phyloP scores from a whole-genome alignment of 2,888 invertebrate genomes.

The Galerucella calmariensis region DNA sequence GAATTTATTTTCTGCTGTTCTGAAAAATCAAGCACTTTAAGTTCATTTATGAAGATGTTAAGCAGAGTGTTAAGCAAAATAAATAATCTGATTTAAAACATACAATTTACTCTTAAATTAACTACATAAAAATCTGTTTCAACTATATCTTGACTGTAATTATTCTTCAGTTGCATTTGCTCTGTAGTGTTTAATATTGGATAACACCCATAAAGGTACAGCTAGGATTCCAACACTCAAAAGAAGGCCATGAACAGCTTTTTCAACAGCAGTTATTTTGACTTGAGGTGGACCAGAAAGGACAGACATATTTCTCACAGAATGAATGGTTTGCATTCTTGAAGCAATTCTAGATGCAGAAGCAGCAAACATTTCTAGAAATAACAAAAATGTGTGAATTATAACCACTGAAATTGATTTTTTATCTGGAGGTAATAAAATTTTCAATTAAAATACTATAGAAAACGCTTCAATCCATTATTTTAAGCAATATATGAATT shows the following conservation, averaged over 20 bases:
- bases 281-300: conserved; percentile 59
- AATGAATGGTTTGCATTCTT: conserved; percentile 35
- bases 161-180: conserved; percentile 36
- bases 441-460: too few species aligned
- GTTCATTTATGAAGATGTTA: neutral
- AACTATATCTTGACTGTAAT: conserved; percentile 5
- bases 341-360: conserved; percentile 38
- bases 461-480: too few species aligned
- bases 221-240: conserved; percentile 53
- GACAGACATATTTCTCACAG: conserved; percentile 51
- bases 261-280: conserved; percentile 56
- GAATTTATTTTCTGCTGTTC: too few species aligned
- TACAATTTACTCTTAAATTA: conserved; percentile 18
- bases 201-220: conserved; percentile 60
- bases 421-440: too few species aligned
- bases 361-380: conserved; percentile 42
- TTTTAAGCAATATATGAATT: too few species aligned
- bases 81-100: neutral
- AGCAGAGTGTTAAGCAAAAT: neutral
- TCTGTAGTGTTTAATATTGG: conserved; percentile 60
- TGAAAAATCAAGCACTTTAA: too few species aligned
- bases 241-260: conserved; percentile 55
- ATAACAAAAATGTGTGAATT: neutral
- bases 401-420: too few species aligned
- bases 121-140: conserved; percentile 11